Conservation (phyloP, 92 coral and sea anemone genomes). For the Anthopleura xanthogrammica region DNA sequence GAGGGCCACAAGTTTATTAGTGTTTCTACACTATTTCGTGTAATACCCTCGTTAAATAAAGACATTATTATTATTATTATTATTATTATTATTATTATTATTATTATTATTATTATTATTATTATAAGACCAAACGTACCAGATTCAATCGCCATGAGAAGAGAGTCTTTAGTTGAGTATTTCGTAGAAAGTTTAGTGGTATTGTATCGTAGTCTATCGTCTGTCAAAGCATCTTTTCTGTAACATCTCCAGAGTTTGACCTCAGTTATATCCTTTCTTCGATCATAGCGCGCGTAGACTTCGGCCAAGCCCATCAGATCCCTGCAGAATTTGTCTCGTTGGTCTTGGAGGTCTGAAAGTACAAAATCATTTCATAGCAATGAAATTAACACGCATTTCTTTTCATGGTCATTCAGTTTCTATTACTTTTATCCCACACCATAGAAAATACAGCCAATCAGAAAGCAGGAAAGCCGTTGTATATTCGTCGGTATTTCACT, state of each 20-base stretch:
- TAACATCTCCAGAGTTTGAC: slow-evolving; percentile 39
- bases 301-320: not conserved
- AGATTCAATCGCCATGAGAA: not conserved
- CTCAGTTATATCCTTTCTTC: not conserved
- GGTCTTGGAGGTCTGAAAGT: slow-evolving; percentile 39
- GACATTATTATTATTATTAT: no score
- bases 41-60: no score
- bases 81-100: no score
- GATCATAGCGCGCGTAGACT: slow-evolving; percentile 30
- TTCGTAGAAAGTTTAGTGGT: slow-evolving; percentile 3
- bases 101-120: no score
- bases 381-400: not conserved
- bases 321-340: slow-evolving; percentile 34
- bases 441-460: no score
- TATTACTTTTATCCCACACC: no score
- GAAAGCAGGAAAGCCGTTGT: no score
- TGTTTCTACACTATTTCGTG: no score
- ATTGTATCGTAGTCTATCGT: slow-evolving; percentile 36
- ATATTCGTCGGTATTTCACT: no score
- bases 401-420: not conserved
- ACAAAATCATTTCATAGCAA: not conserved
- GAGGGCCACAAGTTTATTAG: no score
- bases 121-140: not conserved
- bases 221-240: slow-evolving; percentile 30
- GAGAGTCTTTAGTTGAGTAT: not conserved